Base-by-base conservation (phyloP, 1,140 invertebrate genomes). In the Trypoxylus dichotomus region DNA sequence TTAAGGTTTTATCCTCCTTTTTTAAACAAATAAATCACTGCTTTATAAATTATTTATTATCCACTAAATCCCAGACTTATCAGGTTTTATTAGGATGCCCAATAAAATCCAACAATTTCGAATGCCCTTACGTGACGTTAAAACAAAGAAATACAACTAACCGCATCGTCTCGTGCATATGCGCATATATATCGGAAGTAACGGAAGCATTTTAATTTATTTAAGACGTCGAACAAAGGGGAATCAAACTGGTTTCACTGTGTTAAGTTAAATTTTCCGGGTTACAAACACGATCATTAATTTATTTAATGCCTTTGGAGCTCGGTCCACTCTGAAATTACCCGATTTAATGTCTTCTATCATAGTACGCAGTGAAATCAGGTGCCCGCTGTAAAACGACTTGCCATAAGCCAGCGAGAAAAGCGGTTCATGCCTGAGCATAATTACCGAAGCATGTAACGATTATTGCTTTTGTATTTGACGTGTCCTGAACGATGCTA, bases 221-320 rank as follows among this genome's bases (percentile, higher is more conserved):
- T 25, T 63, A 63, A 63, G 60, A 63, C 43, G 43, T 47, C 43
- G 63, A 68, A 73, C 71, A 73, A 73, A 73, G 32, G 71, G 71
- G 21, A 73, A 73, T 37, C 32, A 73, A 73, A 73, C 37, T 21
- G 37, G 71, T 15, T 73, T 21, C 71, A 21, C 29, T 42, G 37
- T 73, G 71, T 73, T 21, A 73, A 41, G 71, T 73, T 73, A 27
- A 73, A 73, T 73, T 73, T 73, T 73, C 71, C 71, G 71, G 71
- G 71, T n/a, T 73, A 73, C 71, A 73, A 73, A 73, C 71, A 73
- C 71, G 71, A 73, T 73, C 71, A 73, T 73, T 73, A 63, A 63
- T 63, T 63, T 63, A 63, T 63, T 63, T 63, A 63, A 63, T 63
- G 60, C 24, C 43, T 47, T 37, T 19, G 60, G n/a, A 63, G 60